Base-by-base conservation (phyloP, 2,797 vertebrate species). In the Chaetodon trifasciatus region DNA sequence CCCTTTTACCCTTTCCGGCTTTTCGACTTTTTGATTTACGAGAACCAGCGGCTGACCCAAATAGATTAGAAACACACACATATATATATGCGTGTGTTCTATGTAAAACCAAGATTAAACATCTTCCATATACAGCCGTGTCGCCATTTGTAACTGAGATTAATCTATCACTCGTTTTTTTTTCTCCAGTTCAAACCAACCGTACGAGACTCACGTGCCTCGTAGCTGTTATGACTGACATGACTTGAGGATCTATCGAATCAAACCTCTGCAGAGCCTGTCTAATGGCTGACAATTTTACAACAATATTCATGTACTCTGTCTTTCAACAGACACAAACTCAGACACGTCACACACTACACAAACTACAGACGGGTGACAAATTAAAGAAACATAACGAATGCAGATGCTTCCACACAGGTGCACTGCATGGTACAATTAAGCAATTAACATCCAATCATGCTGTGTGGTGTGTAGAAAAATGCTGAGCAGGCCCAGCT, bases 281-380 rank as follows among this genome's bases (percentile, higher is more conserved):
- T 81, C 70, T 74, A 81, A 87, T 55, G 65, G 72, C 7, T 84
- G 74, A 85, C 76, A 79, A 83, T 85, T 84, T 82, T 79, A 88
- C 81, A 86, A 52, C 78, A 80, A 49, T 74, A 74, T 70, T 78
- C 70, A 69, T 53, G 71, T 68, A 81, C 9, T 76, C 52, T 75
- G 61, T 77, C 67, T 75, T 76, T 86, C 76, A 66, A 87, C 79
- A 75, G 57, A 55, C 75, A 65, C 64, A 79, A 81, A 72, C 63
- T 77, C 72, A 75, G 70, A 42, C 57, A 75, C 57, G 74, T 68
- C 85, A 71, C 72, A 70, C 79, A 35, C 72, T 46, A 66, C 77
- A 87, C 90, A 92, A 89, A 94, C 88, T 86, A 37, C 64, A 23
- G 23, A 40, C 39, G 39, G 39, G 39, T 40, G 39, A 40, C 39